These are phyloP conservation scores for Julus scanicus DNA, from an alignment of 2,888 invertebrate genomes.

Conservation along the genomic window DNA sequence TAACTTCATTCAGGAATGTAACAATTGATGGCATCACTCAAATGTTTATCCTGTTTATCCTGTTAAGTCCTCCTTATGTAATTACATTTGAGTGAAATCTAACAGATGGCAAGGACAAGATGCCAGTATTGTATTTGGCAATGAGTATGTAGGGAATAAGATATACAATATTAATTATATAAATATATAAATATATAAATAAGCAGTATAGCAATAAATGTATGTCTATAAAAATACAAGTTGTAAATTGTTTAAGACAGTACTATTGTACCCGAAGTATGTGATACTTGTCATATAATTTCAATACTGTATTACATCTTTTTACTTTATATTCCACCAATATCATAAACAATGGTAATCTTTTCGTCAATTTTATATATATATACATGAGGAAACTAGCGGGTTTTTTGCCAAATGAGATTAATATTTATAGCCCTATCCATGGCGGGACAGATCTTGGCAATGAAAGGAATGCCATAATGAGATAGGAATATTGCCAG, in stretches of 20 bases:
- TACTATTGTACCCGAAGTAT: too few species aligned
- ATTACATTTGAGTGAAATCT: neutral
- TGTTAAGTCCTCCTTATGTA: neutral
- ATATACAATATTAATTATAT: too few species aligned
- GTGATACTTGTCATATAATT: neutral
- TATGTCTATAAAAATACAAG: too few species aligned
- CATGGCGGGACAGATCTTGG: neutral
- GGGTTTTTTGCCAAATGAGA: neutral
- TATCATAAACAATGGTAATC: neutral
- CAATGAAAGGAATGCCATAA: neutral
- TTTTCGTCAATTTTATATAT: neutral
- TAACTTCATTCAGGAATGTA: neutral
- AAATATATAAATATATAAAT: neutral
- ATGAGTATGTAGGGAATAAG: too few species aligned
- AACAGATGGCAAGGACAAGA: neutral
- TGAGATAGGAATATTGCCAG: neutral
- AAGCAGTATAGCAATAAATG: neutral
- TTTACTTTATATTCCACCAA: neutral
- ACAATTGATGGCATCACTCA: neutral
- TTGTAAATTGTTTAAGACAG: too few species aligned
- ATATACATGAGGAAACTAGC: neutral
- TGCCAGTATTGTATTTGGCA: neutral
- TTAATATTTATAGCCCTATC: neutral
- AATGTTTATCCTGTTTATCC: conserved; percentile 4
- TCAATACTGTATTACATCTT: neutral